phyloP scores from a whole-genome alignment of 2,113 vertebrate species.

The Gymnocephalus cernua region DNA sequence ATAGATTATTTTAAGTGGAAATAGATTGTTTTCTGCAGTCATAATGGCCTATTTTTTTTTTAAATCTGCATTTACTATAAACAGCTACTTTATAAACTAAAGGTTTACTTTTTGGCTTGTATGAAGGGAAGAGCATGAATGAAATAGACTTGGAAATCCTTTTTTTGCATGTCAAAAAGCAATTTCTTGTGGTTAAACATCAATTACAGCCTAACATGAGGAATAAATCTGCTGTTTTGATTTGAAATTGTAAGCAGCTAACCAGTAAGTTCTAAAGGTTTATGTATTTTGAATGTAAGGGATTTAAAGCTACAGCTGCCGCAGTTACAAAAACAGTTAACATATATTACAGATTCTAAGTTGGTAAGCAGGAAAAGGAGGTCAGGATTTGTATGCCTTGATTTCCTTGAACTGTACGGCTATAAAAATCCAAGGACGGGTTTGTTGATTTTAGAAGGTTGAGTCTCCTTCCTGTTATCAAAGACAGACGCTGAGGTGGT shows the following conservation, averaged over 20 bases:
- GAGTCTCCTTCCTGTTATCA: conserved; percentile 52
- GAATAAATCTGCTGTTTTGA: not conserved
- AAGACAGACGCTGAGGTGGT: conserved; percentile 32
- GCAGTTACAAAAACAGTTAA: not conserved
- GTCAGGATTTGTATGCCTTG: not conserved
- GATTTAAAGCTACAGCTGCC: not conserved
- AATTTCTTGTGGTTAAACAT: not conserved
- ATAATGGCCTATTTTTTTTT: not conserved
- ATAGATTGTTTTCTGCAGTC: not conserved
- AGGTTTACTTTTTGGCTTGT: not conserved
- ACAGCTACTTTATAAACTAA: not conserved
- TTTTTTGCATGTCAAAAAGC: not conserved
- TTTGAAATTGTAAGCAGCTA: not conserved
- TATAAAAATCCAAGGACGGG: conserved; percentile 32
- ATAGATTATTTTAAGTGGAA: not conserved
- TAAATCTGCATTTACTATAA: not conserved
- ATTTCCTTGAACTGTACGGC: conserved; percentile 30
- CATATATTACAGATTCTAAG: not conserved
- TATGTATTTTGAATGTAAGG: not conserved
- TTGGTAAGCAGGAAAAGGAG: conserved; percentile 29
- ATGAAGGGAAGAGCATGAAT: not conserved
- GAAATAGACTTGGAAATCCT: not conserved
- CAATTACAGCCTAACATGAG: not conserved
- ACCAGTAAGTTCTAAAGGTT: not conserved
- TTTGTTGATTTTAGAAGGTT: conserved; percentile 53